phyloP scores from a whole-genome alignment of 2,888 invertebrate species.

The Drosophila neotestacea region DNA sequence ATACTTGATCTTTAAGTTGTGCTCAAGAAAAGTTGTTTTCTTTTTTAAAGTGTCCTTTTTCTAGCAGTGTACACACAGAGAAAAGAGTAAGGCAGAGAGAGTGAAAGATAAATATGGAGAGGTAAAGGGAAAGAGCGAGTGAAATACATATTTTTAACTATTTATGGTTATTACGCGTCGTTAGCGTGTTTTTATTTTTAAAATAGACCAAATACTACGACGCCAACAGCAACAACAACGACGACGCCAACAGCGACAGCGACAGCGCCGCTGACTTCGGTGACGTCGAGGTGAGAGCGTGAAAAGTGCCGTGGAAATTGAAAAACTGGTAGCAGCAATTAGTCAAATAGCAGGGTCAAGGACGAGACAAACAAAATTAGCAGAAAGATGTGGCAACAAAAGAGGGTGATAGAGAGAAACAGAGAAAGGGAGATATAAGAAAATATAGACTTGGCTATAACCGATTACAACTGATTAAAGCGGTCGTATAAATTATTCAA shows the following conservation, averaged over 20 bases:
- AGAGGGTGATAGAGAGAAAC: not conserved
- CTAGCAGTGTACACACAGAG: not conserved
- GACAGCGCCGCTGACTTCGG: conserved; percentile 4
- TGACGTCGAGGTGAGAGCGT: conserved; percentile 26
- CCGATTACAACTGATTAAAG: not conserved
- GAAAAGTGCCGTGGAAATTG: conserved; percentile 36
- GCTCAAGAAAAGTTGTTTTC: too few species aligned
- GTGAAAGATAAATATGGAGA: not conserved
- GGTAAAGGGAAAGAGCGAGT: not conserved
- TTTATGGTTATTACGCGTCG: conserved; percentile 61
- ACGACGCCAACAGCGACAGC: conserved; percentile 4
- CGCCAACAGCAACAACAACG: conserved; percentile 6
- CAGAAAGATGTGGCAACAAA: not conserved
- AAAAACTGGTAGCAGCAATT: conserved; percentile 34
- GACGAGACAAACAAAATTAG: conserved; percentile 17
- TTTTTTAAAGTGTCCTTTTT: too few species aligned
- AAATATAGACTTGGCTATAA: not conserved
- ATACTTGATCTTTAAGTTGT: too few species aligned
- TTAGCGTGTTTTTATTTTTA: conserved; percentile 57
- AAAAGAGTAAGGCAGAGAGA: not conserved
- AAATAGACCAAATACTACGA: conserved; percentile 37
- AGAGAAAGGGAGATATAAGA: not conserved
- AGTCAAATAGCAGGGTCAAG: conserved; percentile 46
- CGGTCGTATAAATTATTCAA: not conserved
- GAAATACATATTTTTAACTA: conserved; percentile 45